Evolutionary conservation across 2,113 vertebrate species (phyloP), one percentile per base, ranked within the genome.

Genomic region (Oxyruncus cristatus): DNA sequence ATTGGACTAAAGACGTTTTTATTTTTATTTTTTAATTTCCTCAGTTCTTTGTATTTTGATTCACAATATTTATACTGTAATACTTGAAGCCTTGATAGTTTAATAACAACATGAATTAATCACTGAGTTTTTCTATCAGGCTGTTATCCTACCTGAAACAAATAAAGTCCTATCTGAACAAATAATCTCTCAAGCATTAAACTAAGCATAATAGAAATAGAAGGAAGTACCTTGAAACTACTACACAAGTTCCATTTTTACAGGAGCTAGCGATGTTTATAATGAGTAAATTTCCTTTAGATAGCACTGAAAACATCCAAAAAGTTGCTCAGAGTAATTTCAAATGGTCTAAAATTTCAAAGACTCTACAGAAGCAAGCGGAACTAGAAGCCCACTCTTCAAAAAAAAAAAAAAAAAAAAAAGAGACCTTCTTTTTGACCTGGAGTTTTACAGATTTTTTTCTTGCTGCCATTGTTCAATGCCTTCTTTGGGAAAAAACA

Each of bases 101-200:
- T 67, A 77, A 88, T 85, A 93, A 86, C 53, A 83, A 42, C 16
- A 50, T 55, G 65, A 91, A 72, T 78, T 75, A 86, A 89, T 81
- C 70, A 84, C 35, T 52, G 46, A 55, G 28, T 71, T 87, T 88
- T 91, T 84, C 47, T 85, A 75, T 68, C 80, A 75, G 32, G 33
- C 24, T 87, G 20, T 65, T 88, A 75, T 75, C 41, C 26, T 62
- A 42, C 53, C 71, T 62, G 63, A 83, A 82, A 92, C 53, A 94
- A 93, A 89, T 71, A 87, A 87, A 89, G 80, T 50, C 52, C 19
- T 89, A 87, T 56, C 68, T 91, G 76, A 93, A 93, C 50, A 92
- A 93, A 81, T 63, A 92, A 84, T 81, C 44, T 89, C 70, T 72
- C 62, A 76, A 52, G 16, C 37, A 75, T 46, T 67, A 85, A 86